Evolutionary conservation across 2,797 vertebrate species (phyloP), one percentile per base, ranked within the genome.

Genomic region (Tadarida brasiliensis): DNA sequence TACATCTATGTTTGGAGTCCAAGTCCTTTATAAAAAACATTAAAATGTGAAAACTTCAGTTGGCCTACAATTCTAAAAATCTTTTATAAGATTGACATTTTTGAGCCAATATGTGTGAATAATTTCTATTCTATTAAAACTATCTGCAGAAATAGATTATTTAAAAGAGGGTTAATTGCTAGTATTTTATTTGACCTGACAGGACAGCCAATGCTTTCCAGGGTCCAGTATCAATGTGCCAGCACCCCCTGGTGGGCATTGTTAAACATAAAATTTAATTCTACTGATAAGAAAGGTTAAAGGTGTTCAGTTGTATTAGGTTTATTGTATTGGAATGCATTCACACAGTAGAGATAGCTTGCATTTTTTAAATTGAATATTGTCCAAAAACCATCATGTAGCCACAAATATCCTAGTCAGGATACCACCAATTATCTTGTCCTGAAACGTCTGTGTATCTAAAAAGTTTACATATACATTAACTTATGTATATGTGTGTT

Each of bases 231-330:
- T 97, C 90, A 95, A 87, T 97, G 88, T 96, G 91, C 47, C 70
- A 90, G 95, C 92, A 57, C 97, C 97, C 96, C 95, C 97, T 97
- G 95, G 95, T 98, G 97, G 95, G 1, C 71, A 94, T 8, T 94
- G 30, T 28, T 81, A 95, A 90, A 91, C 89, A 54, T 82, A 92
- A 94, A 89, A 63, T 68, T 65, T 93, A 80, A 87, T 84, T 91
- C 35, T 33, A 76, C n/a, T 87, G 65, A 28, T 63, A 28, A 65
- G 61, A 78, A 95, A 93, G 93, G 73, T 90, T 95, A 94, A 87
- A 65, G 35, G 28, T 80, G 33, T 82, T 91, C 3, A 20, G 26
- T 59, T 51, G 30, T 30, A 39, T 7, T 61, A 19, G 9, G 24
- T 11, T 35, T 51, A 51, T 26, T 54, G 2, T n/a, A 2, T 59